Evolutionary conservation across 53 echinoderm and acorn worm species (phyloP), one percentile per base, ranked within the genome.

Genomic region (Antedon mediterranea): DNA sequence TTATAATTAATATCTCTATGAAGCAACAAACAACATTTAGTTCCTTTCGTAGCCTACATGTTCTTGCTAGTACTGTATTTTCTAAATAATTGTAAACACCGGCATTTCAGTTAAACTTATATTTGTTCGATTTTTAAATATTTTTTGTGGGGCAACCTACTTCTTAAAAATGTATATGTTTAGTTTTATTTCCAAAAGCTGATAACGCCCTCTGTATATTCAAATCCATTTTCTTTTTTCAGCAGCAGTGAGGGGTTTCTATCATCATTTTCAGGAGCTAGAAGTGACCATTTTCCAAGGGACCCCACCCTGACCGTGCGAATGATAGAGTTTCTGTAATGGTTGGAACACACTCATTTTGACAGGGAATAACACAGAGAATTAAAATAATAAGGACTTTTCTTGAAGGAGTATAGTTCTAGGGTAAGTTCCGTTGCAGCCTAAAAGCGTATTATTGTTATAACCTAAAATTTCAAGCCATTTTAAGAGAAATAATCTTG

Each of bases 221-320:
- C 1, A 57, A 57, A 15, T 11, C 2, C 57, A 57, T 57, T 37
- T 37, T 37, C 37, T 37, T 37, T n/a, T 37, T 37, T 57, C 57
- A 57, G 23, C 57, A 11, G 23, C 14, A 57, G 57, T 57, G 57
- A 57, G 57, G 57, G 57, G 57, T 57, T 57, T 57, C 57, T 57
- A 57, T 57, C 7, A 57, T 57, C 57, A 57, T 57, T 57, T 57
- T 57, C 57, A 57, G 57, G 57, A 57, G 57, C 57, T 57, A 4
- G 11, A 37, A 57, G 57, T 57, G 57, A 57, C 57, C 57, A 57
- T 57, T 57, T 57, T 57, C 57, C 57, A 57, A 57, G 57, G 57
- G 57, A 57, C 57, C 57, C 57, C 57, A 57, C 57, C 57, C 57
- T 57, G 57, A 57, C 57, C 57, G 57, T 57, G 57, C 57, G 57